Percentiles rank a stretch among this genome's conserved stretches.
Conservation (phyloP, 2,113 vertebrate species). For the Edolisoma coerulescens region DNA sequence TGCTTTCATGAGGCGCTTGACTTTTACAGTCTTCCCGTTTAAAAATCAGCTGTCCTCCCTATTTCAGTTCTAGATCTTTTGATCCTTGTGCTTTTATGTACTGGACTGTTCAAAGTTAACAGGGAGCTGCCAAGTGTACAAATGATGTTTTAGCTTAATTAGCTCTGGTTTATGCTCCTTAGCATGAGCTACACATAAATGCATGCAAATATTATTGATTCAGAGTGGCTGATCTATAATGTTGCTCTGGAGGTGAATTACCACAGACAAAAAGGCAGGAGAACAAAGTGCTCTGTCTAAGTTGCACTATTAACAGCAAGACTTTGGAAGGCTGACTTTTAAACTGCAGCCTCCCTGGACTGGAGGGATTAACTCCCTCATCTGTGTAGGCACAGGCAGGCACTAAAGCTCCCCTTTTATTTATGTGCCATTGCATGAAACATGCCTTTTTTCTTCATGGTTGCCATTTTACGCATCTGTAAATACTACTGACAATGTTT, state of each 20-base stretch:
- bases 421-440: not conserved
- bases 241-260: constrained; percentile 37
- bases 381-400: not conserved
- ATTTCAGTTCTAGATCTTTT: constrained; percentile 47
- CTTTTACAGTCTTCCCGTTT: constrained; percentile 29
- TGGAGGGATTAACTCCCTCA: not conserved
- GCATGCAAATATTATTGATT: constrained; percentile 63
- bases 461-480: not conserved
- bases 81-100: constrained; percentile 53
- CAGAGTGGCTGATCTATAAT: constrained; percentile 38
- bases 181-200: constrained; percentile 40
- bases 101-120: constrained; percentile 36
- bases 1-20: constrained; percentile 45
- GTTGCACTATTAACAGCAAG: not conserved
- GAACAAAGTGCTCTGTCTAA: not conserved
- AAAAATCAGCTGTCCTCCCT: constrained; percentile 29
- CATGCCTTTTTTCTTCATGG: not conserved
- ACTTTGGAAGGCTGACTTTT: not conserved
- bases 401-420: not conserved
- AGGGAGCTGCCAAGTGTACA: constrained; percentile 42
- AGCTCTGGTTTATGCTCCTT: constrained; percentile 21
- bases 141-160: constrained; percentile 55
- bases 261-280: constrained; percentile 11
- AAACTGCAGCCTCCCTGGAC: not conserved
- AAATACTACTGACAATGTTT: not conserved